Conservation (phyloP, 2,888 invertebrate species). For the Tetrapedia diversipes region DNA sequence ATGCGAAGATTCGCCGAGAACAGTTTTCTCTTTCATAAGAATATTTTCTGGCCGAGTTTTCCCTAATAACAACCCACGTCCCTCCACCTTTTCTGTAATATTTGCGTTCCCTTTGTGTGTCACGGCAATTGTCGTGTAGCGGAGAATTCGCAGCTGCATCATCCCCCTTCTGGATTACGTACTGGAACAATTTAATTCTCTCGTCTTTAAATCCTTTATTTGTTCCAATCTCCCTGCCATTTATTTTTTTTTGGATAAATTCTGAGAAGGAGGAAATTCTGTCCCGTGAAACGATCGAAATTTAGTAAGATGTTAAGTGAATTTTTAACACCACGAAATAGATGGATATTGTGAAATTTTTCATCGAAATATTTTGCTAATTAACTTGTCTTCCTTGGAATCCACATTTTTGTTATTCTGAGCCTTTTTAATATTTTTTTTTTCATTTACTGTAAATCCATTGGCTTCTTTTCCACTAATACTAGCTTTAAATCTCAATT, state of each 20-base stretch:
- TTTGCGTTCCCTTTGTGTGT: conserved; percentile 12
- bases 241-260: not conserved
- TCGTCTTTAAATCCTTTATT: not conserved
- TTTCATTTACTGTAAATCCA: not conserved
- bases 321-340: no score
- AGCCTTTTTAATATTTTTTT: not conserved
- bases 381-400: no score
- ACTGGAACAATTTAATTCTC: not conserved
- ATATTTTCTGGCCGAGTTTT: conserved; percentile 31
- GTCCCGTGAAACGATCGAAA: no score
- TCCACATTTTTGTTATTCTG: not conserved
- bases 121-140: conserved; percentile 18
- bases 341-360: no score
- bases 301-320: no score
- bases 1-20: conserved; percentile 23
- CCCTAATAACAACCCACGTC: conserved; percentile 21
- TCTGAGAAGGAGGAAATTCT: no score
- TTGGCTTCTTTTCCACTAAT: not conserved
- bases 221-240: not conserved
- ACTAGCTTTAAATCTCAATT: no score
- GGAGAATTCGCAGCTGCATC: not conserved
- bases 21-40: conserved; percentile 33
- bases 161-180: not conserved
- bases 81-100: not conserved
- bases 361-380: no score